Percentiles rank a stretch among this genome's conserved stretches.
These are phyloP conservation scores for Hoplostethus mediterraneus DNA, from an alignment of 2,797 vertebrate species.

Conservation along the genomic window DNA sequence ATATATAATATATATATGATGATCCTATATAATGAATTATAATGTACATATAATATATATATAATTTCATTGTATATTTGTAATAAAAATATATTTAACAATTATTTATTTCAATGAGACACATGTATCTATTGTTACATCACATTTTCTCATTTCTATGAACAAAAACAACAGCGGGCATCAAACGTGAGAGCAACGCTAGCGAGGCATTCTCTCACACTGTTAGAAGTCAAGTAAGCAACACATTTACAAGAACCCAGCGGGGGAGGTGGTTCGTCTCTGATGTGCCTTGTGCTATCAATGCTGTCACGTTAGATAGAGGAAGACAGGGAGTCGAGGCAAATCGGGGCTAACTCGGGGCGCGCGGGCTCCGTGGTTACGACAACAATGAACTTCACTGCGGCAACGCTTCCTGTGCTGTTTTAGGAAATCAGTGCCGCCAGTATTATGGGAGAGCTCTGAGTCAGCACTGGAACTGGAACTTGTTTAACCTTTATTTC, in stretches of 20 bases:
- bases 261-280: constrained; percentile 4
- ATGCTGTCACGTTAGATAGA: constrained; percentile 54
- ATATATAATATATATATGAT: no score
- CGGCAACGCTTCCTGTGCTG: constrained; percentile 22
- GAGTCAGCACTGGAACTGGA: background rate
- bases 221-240: constrained; percentile 26
- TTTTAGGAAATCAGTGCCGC: constrained; percentile 24
- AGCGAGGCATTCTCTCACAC: constrained; percentile 12
- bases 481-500: background rate
- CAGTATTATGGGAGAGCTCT: constrained; percentile 32
- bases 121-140: background rate
- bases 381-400: constrained; percentile 7
- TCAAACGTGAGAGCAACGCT: constrained; percentile 54
- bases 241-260: constrained; percentile 21
- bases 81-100: background rate
- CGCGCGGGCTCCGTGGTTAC: constrained; percentile 3
- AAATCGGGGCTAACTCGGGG: constrained; percentile 47
- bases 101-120: background rate
- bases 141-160: background rate
- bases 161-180: constrained; percentile 12
- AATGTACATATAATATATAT: no score
- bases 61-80: no score
- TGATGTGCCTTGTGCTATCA: constrained; percentile 34
- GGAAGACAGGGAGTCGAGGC: constrained; percentile 60
- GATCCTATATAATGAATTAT: no score